Conservation (phyloP, 2,113 vertebrate species). For the Oceanites oceanicus region DNA sequence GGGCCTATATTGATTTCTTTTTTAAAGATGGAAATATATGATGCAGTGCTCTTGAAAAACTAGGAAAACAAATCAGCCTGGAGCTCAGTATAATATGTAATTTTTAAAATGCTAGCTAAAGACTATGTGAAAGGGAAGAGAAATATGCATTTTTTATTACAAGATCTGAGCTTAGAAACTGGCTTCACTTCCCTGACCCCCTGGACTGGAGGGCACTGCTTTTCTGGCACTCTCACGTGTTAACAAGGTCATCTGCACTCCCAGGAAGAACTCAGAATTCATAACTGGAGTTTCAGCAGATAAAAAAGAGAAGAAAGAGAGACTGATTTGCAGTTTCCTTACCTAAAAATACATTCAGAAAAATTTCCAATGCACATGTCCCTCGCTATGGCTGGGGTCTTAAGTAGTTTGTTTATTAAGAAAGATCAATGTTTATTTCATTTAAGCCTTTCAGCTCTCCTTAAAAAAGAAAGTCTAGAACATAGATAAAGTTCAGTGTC, state of each 20-base stretch:
- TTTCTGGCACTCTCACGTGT: not conserved
- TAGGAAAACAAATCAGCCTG: not conserved
- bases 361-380: not conserved
- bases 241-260: not conserved
- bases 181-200: not conserved
- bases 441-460: not conserved
- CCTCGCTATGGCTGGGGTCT: not conserved
- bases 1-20: not conserved
- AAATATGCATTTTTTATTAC: not conserved
- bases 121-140: not conserved
- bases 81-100: not conserved
- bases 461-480: not conserved
- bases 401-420: not conserved
- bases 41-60: not conserved
- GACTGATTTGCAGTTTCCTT: not conserved
- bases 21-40: not conserved
- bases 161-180: not conserved
- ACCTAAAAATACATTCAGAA: not conserved
- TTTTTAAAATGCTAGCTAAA: not conserved
- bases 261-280: not conserved
- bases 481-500: slow-evolving; percentile 4
- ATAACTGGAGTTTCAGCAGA: not conserved
- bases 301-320: not conserved
- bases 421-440: not conserved
- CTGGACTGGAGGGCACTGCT: not conserved